Evolutionary conservation across 1,140 invertebrate species (phyloP), one percentile per base, ranked within the genome.

Genomic region (Drosophila chauvacae): DNA sequence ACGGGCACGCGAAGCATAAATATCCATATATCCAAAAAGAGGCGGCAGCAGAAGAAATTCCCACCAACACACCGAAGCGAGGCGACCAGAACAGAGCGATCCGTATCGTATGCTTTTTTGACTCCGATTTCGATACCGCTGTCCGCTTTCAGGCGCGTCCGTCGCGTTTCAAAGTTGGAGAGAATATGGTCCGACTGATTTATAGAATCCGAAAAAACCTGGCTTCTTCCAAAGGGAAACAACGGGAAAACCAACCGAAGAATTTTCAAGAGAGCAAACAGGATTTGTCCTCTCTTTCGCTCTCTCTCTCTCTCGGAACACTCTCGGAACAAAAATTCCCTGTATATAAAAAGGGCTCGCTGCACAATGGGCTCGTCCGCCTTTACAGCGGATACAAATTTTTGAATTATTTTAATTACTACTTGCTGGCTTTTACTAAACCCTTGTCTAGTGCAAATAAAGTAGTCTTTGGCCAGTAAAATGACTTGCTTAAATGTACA

Each of bases 161-260:
- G 91, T 87, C 88, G 81, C 84, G 84, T 86, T 84, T 42, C 23
- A 68, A 70, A 6, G 62, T 68, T 20, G 62, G 75, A 92, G 86
- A 90, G 87, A 91, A 91, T 91, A 91, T 91, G 81, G 80, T 84
- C 69, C 70, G 77, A 69, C 77, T 80, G 77, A 80, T 80, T 80
- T 80, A 80, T 80, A 80, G 77, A 80, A 80, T 61, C 59, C 62
- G 51, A 74, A 68, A 76, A 85, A 81, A 77, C 47, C 66, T 63
- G 63, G 64, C 61, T 77, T 77, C 55, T 41, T 62, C 10, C 37
- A 45, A 64, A 71, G 62, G 62, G 71, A 73, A 75, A 75, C 72
- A 75, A 64, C 69, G 72, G 42, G 72, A 76, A 65, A 75, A 48
- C 53, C 60, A 56, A n/a, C 53, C 39, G 47, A 45, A 73, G 56